A percentile compares a stretch with the other conserved stretches of the same genome.
These are phyloP conservation scores for Eupithecia centaureata DNA, from an alignment of 2,888 invertebrate species.

Conservation along the genomic window DNA sequence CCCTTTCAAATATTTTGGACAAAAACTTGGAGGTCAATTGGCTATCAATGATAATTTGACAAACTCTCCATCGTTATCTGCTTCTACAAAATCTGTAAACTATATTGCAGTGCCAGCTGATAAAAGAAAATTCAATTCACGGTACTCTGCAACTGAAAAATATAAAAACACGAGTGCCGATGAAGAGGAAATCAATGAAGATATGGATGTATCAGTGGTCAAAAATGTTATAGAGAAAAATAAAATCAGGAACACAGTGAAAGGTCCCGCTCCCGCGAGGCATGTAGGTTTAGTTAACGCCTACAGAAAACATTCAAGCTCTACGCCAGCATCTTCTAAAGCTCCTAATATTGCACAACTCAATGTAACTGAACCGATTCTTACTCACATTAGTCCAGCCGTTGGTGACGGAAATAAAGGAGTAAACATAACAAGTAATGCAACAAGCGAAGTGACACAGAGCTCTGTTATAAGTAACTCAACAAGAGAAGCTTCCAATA, in stretches of 20 bases:
- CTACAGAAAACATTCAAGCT: constrained; percentile 72
- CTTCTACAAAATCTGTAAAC: constrained; percentile 79
- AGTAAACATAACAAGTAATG: constrained; percentile 48
- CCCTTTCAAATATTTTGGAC: constrained; percentile 88
- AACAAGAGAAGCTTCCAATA: constrained; percentile 52
- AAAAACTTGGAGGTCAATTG: constrained; percentile 82
- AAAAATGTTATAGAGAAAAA: constrained; percentile 82
- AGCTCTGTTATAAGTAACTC: constrained; percentile 49
- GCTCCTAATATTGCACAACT: constrained; percentile 60
- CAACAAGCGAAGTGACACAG: constrained; percentile 45
- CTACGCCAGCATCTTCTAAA: constrained; percentile 63
- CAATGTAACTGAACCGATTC: constrained; percentile 65
- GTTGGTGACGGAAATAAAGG: constrained; percentile 57
- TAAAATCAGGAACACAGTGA: constrained; percentile 79
- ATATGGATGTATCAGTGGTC: constrained; percentile 85
- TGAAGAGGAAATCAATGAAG: constrained; percentile 83
- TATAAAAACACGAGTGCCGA: constrained; percentile 78
- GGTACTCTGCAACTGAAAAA: constrained; percentile 78
- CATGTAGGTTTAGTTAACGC: constrained; percentile 77
- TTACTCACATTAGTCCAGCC: constrained; percentile 57
- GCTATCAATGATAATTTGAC: constrained; percentile 74
- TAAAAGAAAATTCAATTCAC: constrained; percentile 74
- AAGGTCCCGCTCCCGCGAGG: constrained; percentile 79
- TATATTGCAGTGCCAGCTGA: constrained; percentile 72
- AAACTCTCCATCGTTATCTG: constrained; percentile 73